Evolutionary conservation across 2,797 vertebrate species (phyloP).

Genomic region (Sebastes steindachneri): DNA sequence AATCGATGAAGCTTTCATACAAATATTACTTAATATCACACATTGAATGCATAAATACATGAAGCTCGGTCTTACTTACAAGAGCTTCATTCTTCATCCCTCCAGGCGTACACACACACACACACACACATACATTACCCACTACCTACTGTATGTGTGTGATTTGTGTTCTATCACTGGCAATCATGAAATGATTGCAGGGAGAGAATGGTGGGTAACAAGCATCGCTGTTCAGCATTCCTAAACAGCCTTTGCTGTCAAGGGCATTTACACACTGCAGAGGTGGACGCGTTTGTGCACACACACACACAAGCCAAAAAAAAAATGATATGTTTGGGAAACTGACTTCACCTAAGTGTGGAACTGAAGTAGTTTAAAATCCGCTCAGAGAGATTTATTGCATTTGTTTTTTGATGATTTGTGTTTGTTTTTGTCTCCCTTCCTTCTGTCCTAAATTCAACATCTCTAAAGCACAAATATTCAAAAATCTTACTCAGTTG

Average conservation of each 20-base stretch:
- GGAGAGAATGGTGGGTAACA: constrained; percentile 64
- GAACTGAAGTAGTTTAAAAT: constrained; percentile 19
- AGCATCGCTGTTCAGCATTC: constrained; percentile 60
- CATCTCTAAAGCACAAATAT: constrained; percentile 11
- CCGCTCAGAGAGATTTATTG: constrained; percentile 4
- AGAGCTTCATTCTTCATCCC: neutral
- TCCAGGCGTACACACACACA: neutral
- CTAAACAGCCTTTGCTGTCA: constrained; percentile 61
- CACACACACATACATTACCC: neutral
- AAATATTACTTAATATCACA: neutral
- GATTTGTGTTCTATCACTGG: constrained; percentile 60
- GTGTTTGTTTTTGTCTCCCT: constrained; percentile 28
- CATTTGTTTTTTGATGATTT: constrained; percentile 20
- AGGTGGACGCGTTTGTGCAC: neutral
- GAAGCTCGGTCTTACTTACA: neutral
- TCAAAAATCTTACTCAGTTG: neutral
- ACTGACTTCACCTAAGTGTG: constrained; percentile 10
- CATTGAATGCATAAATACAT: neutral
- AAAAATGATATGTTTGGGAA: constrained; percentile 7
- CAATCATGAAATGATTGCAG: constrained; percentile 74
- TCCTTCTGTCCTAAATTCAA: constrained; percentile 6
- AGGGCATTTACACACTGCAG: constrained; percentile 55
- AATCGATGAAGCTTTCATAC: neutral
- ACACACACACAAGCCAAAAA: neutral
- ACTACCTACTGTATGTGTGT: constrained; percentile 28